A percentile compares a stretch with the other conserved stretches of the same genome.
phyloP scores from a whole-genome alignment of 2,888 invertebrate genomes.

The Spilosoma lubricipeda region DNA sequence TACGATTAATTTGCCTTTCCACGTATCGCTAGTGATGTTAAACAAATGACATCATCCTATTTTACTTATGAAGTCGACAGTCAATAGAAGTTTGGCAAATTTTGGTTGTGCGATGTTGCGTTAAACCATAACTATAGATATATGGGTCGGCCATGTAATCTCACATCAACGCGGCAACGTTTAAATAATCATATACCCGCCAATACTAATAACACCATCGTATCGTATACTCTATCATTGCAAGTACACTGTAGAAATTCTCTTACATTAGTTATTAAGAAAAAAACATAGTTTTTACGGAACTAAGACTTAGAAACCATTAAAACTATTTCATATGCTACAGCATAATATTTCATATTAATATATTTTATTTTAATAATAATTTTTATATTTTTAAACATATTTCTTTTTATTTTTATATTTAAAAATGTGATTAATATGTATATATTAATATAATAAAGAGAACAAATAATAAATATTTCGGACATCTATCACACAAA shows the following conservation, averaged over 20 bases:
- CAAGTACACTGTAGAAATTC: background rate
- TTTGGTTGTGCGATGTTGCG: conserved; percentile 1
- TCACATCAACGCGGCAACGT: no score
- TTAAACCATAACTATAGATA: background rate
- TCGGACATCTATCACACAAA: no score
- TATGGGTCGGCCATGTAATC: background rate
- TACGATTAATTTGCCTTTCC: background rate
- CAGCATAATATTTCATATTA: no score
- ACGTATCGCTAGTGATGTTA: background rate
- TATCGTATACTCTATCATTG: background rate
- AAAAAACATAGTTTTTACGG: no score
- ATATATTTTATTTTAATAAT: no score
- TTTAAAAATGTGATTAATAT: no score
- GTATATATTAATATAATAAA: no score
- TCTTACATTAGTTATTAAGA: background rate
- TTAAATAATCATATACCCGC: background rate
- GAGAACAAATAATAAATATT: no score
- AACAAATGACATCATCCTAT: background rate
- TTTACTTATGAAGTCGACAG: background rate
- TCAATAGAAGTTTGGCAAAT: conserved; percentile 8
- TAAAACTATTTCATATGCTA: no score
- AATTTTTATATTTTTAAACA: no score
- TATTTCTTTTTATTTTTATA: no score
- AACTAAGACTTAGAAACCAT: no score
- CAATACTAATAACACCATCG: background rate